Evolutionary conservation across 2,888 invertebrate species (phyloP).

Genomic region (Volucella inflata): DNA sequence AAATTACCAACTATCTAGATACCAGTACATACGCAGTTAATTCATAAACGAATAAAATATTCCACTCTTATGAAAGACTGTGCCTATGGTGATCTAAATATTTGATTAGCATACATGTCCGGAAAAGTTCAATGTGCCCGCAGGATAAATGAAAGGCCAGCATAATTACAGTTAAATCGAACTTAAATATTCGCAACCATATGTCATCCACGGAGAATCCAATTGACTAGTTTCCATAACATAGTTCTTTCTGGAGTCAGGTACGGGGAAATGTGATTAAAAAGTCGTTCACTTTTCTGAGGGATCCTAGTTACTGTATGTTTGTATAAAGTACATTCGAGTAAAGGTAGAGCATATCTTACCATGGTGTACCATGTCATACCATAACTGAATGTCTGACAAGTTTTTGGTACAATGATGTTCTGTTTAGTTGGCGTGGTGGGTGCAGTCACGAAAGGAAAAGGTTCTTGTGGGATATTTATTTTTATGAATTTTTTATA

Average conservation of each 20-base stretch:
- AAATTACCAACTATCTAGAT: constrained; percentile 31
- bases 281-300: constrained; percentile 68
- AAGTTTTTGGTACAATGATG: constrained; percentile 62
- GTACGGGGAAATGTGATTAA: constrained; percentile 64
- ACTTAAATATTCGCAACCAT: constrained; percentile 74
- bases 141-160: constrained; percentile 19
- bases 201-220: constrained; percentile 61
- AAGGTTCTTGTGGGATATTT: constrained; percentile 56
- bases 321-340: background rate
- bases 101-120: constrained; percentile 61
- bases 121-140: constrained; percentile 53
- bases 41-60: background rate
- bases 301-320: constrained; percentile 23
- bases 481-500: constrained; percentile 71
- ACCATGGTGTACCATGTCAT: constrained; percentile 29
- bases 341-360: background rate
- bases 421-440: constrained; percentile 57
- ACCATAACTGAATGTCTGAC: constrained; percentile 69
- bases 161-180: constrained; percentile 63
- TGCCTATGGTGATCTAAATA: constrained; percentile 56
- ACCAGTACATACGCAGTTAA: background rate
- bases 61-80: background rate
- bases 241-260: constrained; percentile 23
- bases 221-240: constrained; percentile 60
- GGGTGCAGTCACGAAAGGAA: constrained; percentile 74